Evolutionary conservation across 1,140 invertebrate species (phyloP).

Genomic region (Heterodera carotae): DNA sequence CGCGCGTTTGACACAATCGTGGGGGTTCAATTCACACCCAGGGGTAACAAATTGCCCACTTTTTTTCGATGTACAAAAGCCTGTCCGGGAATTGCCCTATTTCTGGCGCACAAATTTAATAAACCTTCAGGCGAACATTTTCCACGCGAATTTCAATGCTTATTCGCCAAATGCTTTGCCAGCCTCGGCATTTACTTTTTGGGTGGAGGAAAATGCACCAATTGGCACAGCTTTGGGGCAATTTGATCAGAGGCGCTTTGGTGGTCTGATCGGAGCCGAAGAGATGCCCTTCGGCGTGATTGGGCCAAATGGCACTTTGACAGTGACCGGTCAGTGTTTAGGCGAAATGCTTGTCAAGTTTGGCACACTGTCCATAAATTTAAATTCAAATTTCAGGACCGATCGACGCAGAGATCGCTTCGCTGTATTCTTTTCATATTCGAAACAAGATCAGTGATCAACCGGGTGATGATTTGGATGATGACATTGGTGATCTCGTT

Average conservation of each 20-base stretch:
- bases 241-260: background rate
- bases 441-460: too few relatives aligned
- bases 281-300: background rate
- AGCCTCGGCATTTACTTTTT: background rate
- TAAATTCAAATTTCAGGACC: background rate
- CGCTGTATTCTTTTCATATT: background rate
- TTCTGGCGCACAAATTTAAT: too few relatives aligned
- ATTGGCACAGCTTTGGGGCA: background rate
- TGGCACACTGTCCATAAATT: background rate
- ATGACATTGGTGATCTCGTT: background rate
- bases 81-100: too few relatives aligned
- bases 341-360: background rate
- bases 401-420: background rate
- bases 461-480: too few relatives aligned
- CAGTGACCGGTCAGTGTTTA: background rate
- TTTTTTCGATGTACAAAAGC: too few relatives aligned
- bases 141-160: background rate
- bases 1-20: too few relatives aligned
- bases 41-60: too few relatives aligned
- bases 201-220: background rate
- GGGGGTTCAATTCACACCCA: too few relatives aligned
- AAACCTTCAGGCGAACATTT: background rate
- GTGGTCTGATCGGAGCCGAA: background rate
- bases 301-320: background rate
- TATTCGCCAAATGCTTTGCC: background rate